Evolutionary conservation across 2,888 invertebrate species (phyloP), one percentile per base, ranked within the genome.

Genomic region (Celastrina argiolus): DNA sequence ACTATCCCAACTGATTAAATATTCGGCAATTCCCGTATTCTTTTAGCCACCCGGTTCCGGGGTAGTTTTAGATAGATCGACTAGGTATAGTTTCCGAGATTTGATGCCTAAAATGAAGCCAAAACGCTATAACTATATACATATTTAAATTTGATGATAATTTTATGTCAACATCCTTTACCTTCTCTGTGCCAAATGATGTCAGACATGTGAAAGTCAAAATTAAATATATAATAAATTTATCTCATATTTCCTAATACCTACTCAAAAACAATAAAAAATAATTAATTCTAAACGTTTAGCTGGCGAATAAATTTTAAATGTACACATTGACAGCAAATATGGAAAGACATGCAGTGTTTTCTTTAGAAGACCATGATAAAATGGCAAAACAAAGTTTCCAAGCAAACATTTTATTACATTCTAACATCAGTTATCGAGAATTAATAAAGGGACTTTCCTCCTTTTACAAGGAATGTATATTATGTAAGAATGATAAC

Each of bases 221-320:
- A 28, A 22, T 18, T 6, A 4, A 63, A 39, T 36, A 56, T 51
- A 36, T 12, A 45, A 8, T 31, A 18, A 22, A n/a, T n/a, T 45
- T 1, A 67, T 42, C 22, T 41, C 45, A 14, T 34, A 6, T 42
- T 51, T 39, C 8, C 45, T 6, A 67, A 66, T 34, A 61, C 73
- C 73, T 76, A 74, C 71, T 67, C 73, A 74, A 31, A 74, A 71
- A 65, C 73, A 75, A 66, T 56, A 59, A 72, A 71, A 68, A 71
- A 71, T 56, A 68, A 65, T 22, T 51, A 22, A 18, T 45, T 10
- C 2, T 18, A 45, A 42, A 42, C 3, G 16, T 18, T 45, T 10
- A 31, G 3, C 10, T 18, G 2, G 10, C 2, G 18, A 42, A 31
- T 31, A 31, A 31, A 31, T 31, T 2, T 8, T 2, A 42, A 45